A percentile compares a stretch with the other conserved stretches of the same genome.
phyloP scores from a whole-genome alignment of 2,888 invertebrate species.

The Trachelus tabidus region DNA sequence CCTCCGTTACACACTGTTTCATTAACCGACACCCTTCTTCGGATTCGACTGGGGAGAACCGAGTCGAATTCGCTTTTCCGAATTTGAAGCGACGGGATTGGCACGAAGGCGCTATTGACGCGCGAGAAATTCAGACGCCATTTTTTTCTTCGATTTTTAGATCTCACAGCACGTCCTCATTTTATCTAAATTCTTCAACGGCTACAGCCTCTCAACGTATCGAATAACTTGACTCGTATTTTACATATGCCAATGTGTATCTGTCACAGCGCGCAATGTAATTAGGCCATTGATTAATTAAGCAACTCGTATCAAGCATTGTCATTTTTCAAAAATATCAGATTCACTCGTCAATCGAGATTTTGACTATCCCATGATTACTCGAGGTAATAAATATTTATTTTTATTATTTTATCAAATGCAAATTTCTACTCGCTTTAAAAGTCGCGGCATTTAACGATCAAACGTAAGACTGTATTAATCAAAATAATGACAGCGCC shows the following conservation, averaged over 20 bases:
- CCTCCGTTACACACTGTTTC: slow-evolving; percentile 11
- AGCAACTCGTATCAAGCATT: background rate
- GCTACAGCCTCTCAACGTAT: background rate
- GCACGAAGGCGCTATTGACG: background rate
- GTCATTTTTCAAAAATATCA: background rate
- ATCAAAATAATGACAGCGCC: background rate
- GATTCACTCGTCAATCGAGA: background rate
- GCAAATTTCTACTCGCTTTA: background rate
- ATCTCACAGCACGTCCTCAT: background rate
- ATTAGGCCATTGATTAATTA: background rate
- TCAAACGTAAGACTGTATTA: background rate
- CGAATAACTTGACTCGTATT: background rate
- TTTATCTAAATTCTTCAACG: background rate
- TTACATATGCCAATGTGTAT: background rate
- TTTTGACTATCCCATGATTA: background rate
- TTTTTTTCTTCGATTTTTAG: background rate
- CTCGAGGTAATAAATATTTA: background rate
- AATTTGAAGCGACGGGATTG: background rate
- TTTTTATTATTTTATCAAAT: background rate
- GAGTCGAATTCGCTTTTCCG: background rate
- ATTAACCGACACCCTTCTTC: background rate
- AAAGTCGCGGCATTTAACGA: background rate
- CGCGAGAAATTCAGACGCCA: background rate
- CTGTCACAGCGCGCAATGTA: background rate
- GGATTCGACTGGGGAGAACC: background rate